Conservation (phyloP, 2,113 vertebrate species). For the Cyanistes caeruleus region DNA sequence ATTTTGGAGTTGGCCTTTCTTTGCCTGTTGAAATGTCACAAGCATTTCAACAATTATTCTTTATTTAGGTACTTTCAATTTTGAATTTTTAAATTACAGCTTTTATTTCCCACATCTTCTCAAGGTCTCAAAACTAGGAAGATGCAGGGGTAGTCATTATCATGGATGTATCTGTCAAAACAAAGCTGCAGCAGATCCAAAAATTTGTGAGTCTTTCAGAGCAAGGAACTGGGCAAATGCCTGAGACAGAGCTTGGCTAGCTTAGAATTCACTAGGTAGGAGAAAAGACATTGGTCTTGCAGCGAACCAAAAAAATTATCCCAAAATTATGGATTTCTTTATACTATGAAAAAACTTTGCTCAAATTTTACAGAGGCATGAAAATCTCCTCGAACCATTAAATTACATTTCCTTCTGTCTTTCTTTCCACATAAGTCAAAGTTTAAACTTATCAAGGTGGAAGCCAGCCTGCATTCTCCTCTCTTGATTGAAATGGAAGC, state of each 20-base stretch:
- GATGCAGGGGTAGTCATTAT: background rate
- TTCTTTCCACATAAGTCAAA: background rate
- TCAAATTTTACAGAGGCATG: background rate
- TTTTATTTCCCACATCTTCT: background rate
- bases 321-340: background rate
- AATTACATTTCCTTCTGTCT: background rate
- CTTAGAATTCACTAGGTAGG: background rate
- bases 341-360: background rate
- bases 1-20: background rate
- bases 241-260: background rate
- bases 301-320: background rate
- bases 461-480: background rate
- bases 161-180: background rate
- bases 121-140: background rate
- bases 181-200: background rate
- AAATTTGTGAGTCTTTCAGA: background rate
- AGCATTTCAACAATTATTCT: background rate
- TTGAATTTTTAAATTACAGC: background rate
- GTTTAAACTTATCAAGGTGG: background rate
- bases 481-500: background rate
- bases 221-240: background rate
- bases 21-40: background rate
- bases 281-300: background rate
- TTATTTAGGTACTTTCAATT: background rate
- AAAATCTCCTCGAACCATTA: background rate